Base-by-base conservation (phyloP, 2,888 invertebrate species). In the Cotesia congregata region DNA sequence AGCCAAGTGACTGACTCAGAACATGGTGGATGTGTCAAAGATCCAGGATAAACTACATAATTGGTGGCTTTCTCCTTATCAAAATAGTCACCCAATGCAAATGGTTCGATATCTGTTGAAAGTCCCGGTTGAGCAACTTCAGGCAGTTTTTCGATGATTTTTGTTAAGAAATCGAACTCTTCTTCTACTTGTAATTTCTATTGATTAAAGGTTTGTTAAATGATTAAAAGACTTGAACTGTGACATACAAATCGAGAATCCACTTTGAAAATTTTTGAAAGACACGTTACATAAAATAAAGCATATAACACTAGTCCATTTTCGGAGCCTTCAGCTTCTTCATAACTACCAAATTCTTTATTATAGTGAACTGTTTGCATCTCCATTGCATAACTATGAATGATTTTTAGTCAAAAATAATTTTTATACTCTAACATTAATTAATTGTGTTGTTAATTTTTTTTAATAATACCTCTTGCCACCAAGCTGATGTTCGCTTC, bases 31-130 rank as follows among this genome's bases (percentile, higher is more conserved):
- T 6, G 3, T 9, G 50, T 9, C 6, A 6, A 9, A 50, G 50
- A 50, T 6, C 50, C 50, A 9, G 6, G 6, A 3, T 50, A 50
- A 9, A 50, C 3, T 9, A 9, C 9, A 50, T 3, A 50, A 6
- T 0, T 6, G 6, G 6, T 0, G 9, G 6, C 0, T 1, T 9
- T 9, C 1, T 50, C 0, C 3, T 50, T 9, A 0, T 50, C 7
- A 6, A 50, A 50, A 50, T 9, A 9, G 3, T 50, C 50, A 50
- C 9, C 50, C 2, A 50, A 9, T 50, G 50, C 0, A 3, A 50
- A 50, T 50, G 50, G 50, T 50, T 50, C 50, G 0, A 50, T 50
- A 6, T 50, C 50, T 50, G 6, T 50, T 9, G 6, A 0, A 9
- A 3, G 0, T 9, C 9, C 50, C 9, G 50, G 50, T 3, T 50